Evolutionary conservation across 2,113 vertebrate genomes (phyloP).

Genomic region (Taurulus bubalis): DNA sequence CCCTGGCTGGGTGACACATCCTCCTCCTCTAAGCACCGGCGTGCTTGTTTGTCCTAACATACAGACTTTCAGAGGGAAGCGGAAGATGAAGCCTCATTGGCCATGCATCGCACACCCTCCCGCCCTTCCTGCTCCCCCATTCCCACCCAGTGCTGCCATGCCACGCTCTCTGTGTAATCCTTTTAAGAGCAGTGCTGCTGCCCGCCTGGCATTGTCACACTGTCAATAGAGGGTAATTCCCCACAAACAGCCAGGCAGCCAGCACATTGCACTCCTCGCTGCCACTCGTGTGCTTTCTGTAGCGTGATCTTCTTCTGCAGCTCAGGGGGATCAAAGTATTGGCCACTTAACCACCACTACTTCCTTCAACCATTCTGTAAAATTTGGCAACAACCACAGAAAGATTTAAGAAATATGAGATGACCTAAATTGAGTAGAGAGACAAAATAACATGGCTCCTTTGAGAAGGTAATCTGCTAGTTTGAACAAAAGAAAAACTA

Average conservation of each 20-base stretch:
- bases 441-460: constrained; percentile 16
- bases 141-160: constrained; percentile 58
- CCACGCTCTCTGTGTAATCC: constrained; percentile 79
- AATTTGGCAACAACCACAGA: constrained; percentile 28
- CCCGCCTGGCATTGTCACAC: constrained; percentile 70
- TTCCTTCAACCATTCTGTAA: constrained; percentile 33
- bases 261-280: constrained; percentile 21
- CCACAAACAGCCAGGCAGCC: constrained; percentile 62
- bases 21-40: constrained; percentile 36
- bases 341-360: constrained; percentile 10
- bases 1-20: constrained; percentile 59
- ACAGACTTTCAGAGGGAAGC: constrained; percentile 31
- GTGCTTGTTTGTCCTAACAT: constrained; percentile 51
- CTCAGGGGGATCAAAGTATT: constrained; percentile 35
- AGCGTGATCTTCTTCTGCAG: constrained; percentile 44
- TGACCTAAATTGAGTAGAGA: constrained; percentile 53
- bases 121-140: constrained; percentile 11
- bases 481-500: constrained; percentile 9
- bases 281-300: constrained; percentile 29
- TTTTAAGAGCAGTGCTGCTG: constrained; percentile 70
- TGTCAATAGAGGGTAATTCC: constrained; percentile 75
- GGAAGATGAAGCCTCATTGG: constrained; percentile 54
- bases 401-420: constrained; percentile 21
- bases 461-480: constrained; percentile 45
- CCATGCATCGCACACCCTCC: constrained; percentile 57